Evolutionary conservation across 2,888 invertebrate species (phyloP), one percentile per base, ranked within the genome.

Genomic region (Lasioglossum morio): DNA sequence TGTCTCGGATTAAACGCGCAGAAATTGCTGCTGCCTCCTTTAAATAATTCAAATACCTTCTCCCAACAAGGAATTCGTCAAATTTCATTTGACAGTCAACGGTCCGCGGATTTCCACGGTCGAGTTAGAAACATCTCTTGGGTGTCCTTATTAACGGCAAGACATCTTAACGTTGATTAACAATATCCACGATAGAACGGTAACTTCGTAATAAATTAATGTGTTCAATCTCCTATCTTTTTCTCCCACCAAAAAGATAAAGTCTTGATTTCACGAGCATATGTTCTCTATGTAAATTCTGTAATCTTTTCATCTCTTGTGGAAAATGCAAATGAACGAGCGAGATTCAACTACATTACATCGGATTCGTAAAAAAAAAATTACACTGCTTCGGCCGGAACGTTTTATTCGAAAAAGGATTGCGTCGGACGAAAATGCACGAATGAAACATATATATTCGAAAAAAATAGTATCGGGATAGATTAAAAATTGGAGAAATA

Each of bases 21-120:
- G 63, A 84, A 80, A 40, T 77, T 80, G 80, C 53, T 86, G 85
- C 77, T 81, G 80, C 60, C 60, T 43, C 66, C 23, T 8, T n/a
- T 5, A 14, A 69, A 78, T 53, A 40, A 60, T 60, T 16, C 75
- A 14, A 37, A 72, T 53, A 63, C 23, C 37, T 23, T 34, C 34
- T 34, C 19, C 34, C 30, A 4, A 23, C 69, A 10, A 4, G 69
- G 69, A 69, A 66, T 8, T 43, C 53, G 57, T 10, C 19, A 37
- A 40, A 69, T 69, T 37, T 69, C 1, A 69, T 37, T 4, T 4
- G 1, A 4, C n/a, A 69, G 19, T n/a, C 10, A 34, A 69, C 3
- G 69, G 10, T 34, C 10, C 69, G 19, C 4, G 8, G 8, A 23
- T 66, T 16, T 37, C 2, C 14, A 16, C 60, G 66, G 66, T 19